Evolutionary conservation across 2,888 invertebrate species (phyloP).

Genomic region (Calliphora vomitoria): DNA sequence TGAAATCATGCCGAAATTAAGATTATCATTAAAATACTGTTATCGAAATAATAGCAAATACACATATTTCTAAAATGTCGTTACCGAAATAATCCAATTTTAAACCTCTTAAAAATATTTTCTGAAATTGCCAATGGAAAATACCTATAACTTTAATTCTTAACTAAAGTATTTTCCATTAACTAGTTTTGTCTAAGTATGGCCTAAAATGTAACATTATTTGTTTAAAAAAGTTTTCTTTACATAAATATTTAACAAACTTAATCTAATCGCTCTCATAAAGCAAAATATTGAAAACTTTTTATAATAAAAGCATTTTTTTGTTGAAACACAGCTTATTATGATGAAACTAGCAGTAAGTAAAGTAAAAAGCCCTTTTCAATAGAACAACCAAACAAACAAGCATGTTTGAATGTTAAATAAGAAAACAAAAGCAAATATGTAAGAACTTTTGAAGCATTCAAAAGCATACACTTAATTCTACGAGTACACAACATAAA

Average conservation of each 20-base stretch:
- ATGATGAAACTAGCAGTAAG: conserved; percentile 20
- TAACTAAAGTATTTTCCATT: too few relatives aligned
- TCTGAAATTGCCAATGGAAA: too few relatives aligned
- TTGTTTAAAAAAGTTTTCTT: too few relatives aligned
- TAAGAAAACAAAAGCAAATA: conserved; percentile 9
- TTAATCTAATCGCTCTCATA: conserved; percentile 23
- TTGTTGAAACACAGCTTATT: conserved; percentile 38
- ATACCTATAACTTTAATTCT: too few relatives aligned
- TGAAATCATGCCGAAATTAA: too few relatives aligned
- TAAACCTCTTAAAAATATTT: too few relatives aligned
- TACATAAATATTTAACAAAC: neutral
- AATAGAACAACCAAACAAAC: neutral
- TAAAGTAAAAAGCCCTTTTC: conserved; percentile 45
- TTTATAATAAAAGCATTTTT: conserved; percentile 52
- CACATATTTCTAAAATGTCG: too few relatives aligned
- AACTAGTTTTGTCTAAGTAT: too few relatives aligned
- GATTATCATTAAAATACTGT: too few relatives aligned
- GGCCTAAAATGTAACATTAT: too few relatives aligned
- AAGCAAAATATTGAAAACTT: conserved; percentile 48
- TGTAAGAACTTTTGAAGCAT: conserved; percentile 51
- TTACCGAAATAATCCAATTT: too few relatives aligned
- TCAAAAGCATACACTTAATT: conserved; percentile 8
- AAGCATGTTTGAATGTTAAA: conserved; percentile 1
- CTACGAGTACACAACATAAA: conserved; percentile 2
- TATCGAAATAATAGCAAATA: too few relatives aligned